Conservation (phyloP, 2,888 invertebrate species). For the Euclidia mi region DNA sequence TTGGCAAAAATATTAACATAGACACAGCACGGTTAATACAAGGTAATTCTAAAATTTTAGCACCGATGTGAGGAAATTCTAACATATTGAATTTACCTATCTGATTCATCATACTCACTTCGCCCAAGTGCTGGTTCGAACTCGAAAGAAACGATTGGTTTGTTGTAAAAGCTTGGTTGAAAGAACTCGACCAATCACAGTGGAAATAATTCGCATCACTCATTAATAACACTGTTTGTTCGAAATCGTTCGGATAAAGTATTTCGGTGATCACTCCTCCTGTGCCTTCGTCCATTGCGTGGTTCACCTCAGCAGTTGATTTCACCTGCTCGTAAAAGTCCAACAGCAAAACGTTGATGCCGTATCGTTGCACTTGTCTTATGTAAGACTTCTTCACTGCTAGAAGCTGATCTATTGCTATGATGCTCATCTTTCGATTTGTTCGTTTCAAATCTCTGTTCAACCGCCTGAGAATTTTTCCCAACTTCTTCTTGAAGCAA, state of each 20-base stretch:
- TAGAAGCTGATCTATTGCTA: constrained; percentile 68
- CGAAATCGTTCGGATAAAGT: constrained; percentile 69
- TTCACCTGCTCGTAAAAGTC: constrained; percentile 62
- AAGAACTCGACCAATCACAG: constrained; percentile 71
- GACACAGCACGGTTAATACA: constrained; percentile 59
- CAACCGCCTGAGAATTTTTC: constrained; percentile 61
- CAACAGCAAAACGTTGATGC: constrained; percentile 62
- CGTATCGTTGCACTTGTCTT: constrained; percentile 57
- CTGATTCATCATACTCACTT: constrained; percentile 77
- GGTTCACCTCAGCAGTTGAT: constrained; percentile 64
- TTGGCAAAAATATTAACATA: constrained; percentile 73
- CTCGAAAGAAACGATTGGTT: constrained; percentile 62
- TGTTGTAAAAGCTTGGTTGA: constrained; percentile 62
- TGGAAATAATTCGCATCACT: constrained; percentile 71
- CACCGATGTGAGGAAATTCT: constrained; percentile 61
- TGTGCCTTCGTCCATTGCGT: constrained; percentile 56
- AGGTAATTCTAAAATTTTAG: constrained; percentile 72
- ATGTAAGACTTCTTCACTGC: constrained; percentile 65
- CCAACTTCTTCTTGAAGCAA: constrained; percentile 69
- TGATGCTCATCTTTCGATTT: constrained; percentile 62
- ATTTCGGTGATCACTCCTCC: constrained; percentile 56
- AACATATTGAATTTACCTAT: constrained; percentile 66
- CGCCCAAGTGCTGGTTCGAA: constrained; percentile 44
- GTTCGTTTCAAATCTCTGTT: constrained; percentile 56
- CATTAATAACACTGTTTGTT: constrained; percentile 63